Conservation (phyloP, 2,113 vertebrate genomes). For the Epinephelus moara region DNA sequence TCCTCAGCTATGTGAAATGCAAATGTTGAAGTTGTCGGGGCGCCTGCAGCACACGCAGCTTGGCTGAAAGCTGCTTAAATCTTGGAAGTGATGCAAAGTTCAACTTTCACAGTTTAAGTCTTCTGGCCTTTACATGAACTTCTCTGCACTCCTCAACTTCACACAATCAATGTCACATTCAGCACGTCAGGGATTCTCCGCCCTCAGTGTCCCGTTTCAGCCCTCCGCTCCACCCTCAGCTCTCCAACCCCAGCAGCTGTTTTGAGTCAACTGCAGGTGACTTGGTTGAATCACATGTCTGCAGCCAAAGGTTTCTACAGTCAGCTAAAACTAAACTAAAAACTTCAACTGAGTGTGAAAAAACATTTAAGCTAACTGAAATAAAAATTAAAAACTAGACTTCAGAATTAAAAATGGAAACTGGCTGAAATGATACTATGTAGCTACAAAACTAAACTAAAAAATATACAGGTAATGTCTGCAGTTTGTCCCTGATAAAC, state of each 20-base stretch:
- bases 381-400: too few species aligned
- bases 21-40: background rate
- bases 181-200: background rate
- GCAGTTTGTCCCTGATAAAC: too few species aligned
- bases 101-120: constrained; percentile 9
- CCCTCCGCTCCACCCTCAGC: background rate
- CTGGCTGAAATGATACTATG: too few species aligned
- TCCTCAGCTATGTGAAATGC: background rate
- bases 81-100: background rate
- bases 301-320: background rate
- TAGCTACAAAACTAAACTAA: too few species aligned
- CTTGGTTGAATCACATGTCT: background rate
- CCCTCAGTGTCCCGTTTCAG: background rate
- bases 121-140: constrained; percentile 24
- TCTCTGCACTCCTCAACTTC: constrained; percentile 2
- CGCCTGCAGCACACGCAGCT: constrained; percentile 6
- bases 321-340: too few species aligned
- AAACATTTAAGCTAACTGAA: too few species aligned
- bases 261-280: background rate
- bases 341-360: too few species aligned
- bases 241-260: constrained; percentile 14
- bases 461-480: too few species aligned
- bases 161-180: constrained; percentile 3
- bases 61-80: constrained; percentile 36
- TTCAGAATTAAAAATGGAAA: too few species aligned